Base-by-base conservation (phyloP, 2,113 vertebrate genomes). In the Strigops habroptila region DNA sequence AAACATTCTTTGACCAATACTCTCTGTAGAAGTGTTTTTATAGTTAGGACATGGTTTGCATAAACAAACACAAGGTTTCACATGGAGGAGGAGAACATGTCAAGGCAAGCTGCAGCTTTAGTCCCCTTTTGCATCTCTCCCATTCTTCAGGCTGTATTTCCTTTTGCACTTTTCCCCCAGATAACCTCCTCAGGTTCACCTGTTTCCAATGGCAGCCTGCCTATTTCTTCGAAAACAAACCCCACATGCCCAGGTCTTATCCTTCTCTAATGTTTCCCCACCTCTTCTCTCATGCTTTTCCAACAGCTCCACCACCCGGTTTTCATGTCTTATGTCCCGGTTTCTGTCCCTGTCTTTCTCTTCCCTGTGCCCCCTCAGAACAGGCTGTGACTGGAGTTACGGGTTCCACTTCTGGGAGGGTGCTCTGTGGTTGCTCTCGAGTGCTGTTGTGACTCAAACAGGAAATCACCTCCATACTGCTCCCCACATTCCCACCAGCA, bases 391-490 rank as follows among this genome's bases (percentile, higher is more conserved):
- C 1, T 0, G 82, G 37, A 71, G 63, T 11, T 19, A 53, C 0
- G 0, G 73, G 52, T 48, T 92, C 18, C 35, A 31, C 10, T 41
- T 62, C 65, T 71, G 69, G 65, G 43, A 95, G 88, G 55, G 86
- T 78, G 69, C 86, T 86, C 43, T 86, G 93, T 69, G 96, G 95
- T 95, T 86, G 41, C 22, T 77, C 74, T 91, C 0, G 1, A 69
- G n/a, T 4, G 2, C 70, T 91, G 84, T 46, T 93, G 69, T 85
- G 89, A 91, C 84, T 95, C 1, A 6, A 85, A 79, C 93, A 95
- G 94, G 94, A 97, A 95, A 88, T 90, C 59, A 59, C 84, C 53
- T 82, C 81, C 0, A 19, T 59, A 57, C 62, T 79, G 74, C 89
- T 92, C 93, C 70, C 78, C 81, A 31, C 70, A 76, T 94, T 95